Percentiles rank a stretch among this genome's conserved stretches.
These are phyloP conservation scores for Mionectes macconnelli DNA, from an alignment of 2,113 vertebrate species.

Conservation along the genomic window DNA sequence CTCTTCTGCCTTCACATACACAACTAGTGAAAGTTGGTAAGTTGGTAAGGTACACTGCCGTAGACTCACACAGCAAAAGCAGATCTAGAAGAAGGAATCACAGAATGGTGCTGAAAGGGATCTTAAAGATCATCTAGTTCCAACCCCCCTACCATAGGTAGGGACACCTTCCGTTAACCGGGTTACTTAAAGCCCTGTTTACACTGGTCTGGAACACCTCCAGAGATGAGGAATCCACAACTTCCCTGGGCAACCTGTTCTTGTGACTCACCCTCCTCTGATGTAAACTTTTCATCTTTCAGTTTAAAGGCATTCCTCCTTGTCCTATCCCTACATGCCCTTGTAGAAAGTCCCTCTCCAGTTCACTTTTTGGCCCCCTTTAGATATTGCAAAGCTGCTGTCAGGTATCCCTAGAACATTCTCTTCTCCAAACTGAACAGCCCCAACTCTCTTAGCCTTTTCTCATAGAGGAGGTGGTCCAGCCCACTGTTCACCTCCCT, in stretches of 20 bases:
- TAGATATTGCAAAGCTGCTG: background rate
- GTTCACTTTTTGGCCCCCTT: background rate
- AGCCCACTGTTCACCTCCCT: background rate
- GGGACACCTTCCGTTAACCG: background rate
- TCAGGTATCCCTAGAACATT: background rate
- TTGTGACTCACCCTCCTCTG: background rate
- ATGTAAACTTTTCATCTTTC: background rate
- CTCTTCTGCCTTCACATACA: background rate
- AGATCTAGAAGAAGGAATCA: background rate
- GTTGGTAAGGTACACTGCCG: accelerated
- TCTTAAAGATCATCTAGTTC: background rate
- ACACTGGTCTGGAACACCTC: background rate
- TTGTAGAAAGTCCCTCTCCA: background rate
- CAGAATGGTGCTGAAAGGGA: background rate
- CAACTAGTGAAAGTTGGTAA: background rate
- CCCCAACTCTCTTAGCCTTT: background rate
- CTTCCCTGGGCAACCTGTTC: background rate
- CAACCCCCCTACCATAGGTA: background rate
- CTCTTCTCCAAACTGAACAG: background rate
- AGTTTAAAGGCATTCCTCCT: background rate
- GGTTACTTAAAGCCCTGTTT: background rate
- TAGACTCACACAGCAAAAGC: background rate
- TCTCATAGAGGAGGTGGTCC: background rate
- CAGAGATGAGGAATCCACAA: background rate
- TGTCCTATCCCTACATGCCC: background rate